phyloP scores from a whole-genome alignment of 2,888 invertebrate genomes.

The Papilio demoleus region DNA sequence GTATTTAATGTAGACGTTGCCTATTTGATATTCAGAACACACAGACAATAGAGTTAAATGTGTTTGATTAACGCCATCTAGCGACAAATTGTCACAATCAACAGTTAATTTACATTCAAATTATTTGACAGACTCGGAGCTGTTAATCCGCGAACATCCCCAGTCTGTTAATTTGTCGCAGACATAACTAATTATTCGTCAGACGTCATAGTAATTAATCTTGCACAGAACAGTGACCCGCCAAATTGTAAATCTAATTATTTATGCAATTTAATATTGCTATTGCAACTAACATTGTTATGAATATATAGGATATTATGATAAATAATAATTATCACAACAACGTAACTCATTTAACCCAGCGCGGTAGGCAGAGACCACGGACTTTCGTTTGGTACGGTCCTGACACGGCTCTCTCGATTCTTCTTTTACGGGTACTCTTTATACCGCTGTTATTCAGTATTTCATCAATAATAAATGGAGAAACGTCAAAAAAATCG shows the following conservation, averaged over 20 bases:
- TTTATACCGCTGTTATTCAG: no score
- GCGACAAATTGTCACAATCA: background rate
- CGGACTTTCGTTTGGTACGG: no score
- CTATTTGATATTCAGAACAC: conserved; percentile 9
- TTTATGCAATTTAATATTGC: background rate
- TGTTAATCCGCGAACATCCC: conserved; percentile 16
- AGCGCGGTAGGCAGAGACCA: no score
- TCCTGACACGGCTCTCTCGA: no score
- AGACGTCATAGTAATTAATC: conserved; percentile 27
- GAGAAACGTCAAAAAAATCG: no score
- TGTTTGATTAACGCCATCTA: conserved; percentile 17
- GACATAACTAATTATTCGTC: conserved; percentile 32
- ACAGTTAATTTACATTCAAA: conserved; percentile 28
- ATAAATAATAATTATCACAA: no score
- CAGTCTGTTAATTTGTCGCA: conserved; percentile 22
- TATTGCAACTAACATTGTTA: no score
- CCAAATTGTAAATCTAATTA: conserved; percentile 1
- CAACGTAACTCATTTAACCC: no score
- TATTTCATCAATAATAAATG: no score
- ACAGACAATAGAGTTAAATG: background rate
- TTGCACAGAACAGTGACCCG: background rate
- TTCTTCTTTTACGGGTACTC: no score
- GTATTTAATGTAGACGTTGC: background rate
- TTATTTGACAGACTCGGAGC: conserved; percentile 13
- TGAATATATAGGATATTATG: no score